Base-by-base conservation (phyloP, 2,888 invertebrate species). In the Lordiphosa andalusiaca region DNA sequence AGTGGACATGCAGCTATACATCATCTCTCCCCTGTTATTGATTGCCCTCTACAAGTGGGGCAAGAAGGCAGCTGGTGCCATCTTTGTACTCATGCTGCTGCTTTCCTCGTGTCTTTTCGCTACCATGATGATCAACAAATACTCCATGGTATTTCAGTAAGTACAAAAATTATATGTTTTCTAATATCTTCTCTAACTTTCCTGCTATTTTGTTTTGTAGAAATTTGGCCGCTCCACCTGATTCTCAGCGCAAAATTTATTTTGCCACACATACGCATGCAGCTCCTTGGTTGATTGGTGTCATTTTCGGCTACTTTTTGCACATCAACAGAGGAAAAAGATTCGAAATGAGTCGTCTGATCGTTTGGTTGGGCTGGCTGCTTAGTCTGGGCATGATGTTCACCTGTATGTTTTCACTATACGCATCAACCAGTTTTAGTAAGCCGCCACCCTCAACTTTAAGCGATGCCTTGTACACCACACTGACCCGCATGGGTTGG, bases 1-100 rank as follows among this genome's bases (percentile, higher is more conserved):
- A 0, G 90, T 91, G 6, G 92, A 92, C 63, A 91, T 90, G 87
- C 92, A 92, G 71, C 82, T 92, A 4, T 92, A 90, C 65, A 74
- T 91, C 53, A 36, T 92, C 16, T 90, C 92, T 0, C 92, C 92
- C 1, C 57, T 92, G 2, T 80, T 92, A 7, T 73, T 92, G 36
- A 88, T 90, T 25, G 87, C 90, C 0, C 70, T 92, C 6, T 89
- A 88, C 61, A 86, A 82, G 49, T 88, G 88, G 88, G 70, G 75
- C 10, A 77, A 63, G 16, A 80, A 71, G 16, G 83, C 72, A 1
- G 56, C 81, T 0, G 67, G 65, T 1, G 77, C 51, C 0, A 69
- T 86, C 4, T 19, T 76, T 3, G 25, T 73, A 3, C 30, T 88
- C 0, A 73, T 84, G 46, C 36, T 84, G 1, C 51, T 85, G n/a